phyloP scores from a whole-genome alignment of 2,888 invertebrate genomes.

The Lasiommata megera region DNA sequence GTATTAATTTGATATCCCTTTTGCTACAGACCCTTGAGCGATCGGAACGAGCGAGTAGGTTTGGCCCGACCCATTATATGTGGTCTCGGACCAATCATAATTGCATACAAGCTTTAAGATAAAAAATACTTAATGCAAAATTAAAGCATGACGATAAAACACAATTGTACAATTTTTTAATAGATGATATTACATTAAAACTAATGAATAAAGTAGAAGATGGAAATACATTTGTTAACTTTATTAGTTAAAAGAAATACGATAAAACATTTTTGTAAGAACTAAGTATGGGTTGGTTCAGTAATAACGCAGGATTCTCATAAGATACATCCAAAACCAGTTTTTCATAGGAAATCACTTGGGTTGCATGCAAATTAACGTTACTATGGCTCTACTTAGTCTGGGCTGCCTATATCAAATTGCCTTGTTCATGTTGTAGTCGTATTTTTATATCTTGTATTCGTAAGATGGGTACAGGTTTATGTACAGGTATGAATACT shows the following conservation, averaged over 20 bases:
- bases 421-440: constrained; percentile 20
- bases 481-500: constrained; percentile 27
- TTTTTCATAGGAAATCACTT: constrained; percentile 59
- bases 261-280: not conserved
- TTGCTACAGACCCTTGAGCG: constrained; percentile 77
- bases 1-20: constrained; percentile 82
- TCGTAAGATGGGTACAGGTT: constrained; percentile 23
- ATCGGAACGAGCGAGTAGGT: constrained; percentile 64
- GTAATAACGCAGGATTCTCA: constrained; percentile 39
- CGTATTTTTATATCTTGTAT: constrained; percentile 24
- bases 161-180: constrained; percentile 13
- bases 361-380: constrained; percentile 53
- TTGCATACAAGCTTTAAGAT: constrained; percentile 73
- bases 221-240: not conserved
- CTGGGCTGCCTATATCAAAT: constrained; percentile 32
- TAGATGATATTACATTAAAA: constrained; percentile 5
- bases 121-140: constrained; percentile 52
- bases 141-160: constrained; percentile 3
- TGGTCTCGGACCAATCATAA: constrained; percentile 74
- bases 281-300: not conserved
- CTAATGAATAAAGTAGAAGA: not conserved
- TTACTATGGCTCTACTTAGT: constrained; percentile 39
- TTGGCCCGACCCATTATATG: constrained; percentile 72
- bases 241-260: not conserved
- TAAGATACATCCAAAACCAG: constrained; percentile 49